Conservation (phyloP, 2,797 vertebrate genomes). For the Rhynchonycteris naso region DNA sequence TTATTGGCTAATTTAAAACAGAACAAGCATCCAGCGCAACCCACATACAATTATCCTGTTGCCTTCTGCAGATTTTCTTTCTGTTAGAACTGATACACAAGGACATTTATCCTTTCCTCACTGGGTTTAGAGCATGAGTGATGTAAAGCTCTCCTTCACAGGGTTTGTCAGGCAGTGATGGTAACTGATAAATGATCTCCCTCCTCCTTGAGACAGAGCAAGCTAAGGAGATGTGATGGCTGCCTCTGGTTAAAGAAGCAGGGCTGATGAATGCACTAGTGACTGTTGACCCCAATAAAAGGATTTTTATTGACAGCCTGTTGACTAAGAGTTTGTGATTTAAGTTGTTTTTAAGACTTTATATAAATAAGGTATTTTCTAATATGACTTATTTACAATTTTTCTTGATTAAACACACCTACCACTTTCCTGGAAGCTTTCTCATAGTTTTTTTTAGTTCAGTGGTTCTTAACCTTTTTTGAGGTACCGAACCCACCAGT, state of each 20-base stretch:
- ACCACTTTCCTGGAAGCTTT: not conserved
- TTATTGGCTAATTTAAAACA: conserved; percentile 55
- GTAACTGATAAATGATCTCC: conserved; percentile 59
- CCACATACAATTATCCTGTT: not conserved
- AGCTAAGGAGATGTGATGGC: conserved; percentile 77
- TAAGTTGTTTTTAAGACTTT: conserved; percentile 45
- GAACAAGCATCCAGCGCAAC: not conserved
- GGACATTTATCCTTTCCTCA: conserved; percentile 34
- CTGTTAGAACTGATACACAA: conserved; percentile 21
- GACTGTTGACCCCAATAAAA: conserved; percentile 2
- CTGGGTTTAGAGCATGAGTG: not conserved
- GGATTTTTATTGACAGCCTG: conserved; percentile 62
- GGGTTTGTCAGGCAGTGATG: conserved; percentile 48
- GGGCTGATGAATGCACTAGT: conserved; percentile 59
- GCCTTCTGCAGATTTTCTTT: conserved; percentile 37
- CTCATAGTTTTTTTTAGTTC: rapidly evolving
- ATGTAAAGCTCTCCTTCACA: not conserved
- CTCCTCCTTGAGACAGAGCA: conserved; percentile 48
- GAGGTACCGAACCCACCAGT: too few relatives aligned
- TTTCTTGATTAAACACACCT: conserved; percentile 52
- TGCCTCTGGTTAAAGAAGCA: conserved; percentile 76
- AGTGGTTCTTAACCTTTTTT: too few relatives aligned
- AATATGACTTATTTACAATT: conserved; percentile 47
- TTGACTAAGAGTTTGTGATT: conserved; percentile 64
- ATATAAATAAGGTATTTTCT: conserved; percentile 50